Evolutionary conservation across 2,888 invertebrate genomes (phyloP).

Genomic region (Actias luna): DNA sequence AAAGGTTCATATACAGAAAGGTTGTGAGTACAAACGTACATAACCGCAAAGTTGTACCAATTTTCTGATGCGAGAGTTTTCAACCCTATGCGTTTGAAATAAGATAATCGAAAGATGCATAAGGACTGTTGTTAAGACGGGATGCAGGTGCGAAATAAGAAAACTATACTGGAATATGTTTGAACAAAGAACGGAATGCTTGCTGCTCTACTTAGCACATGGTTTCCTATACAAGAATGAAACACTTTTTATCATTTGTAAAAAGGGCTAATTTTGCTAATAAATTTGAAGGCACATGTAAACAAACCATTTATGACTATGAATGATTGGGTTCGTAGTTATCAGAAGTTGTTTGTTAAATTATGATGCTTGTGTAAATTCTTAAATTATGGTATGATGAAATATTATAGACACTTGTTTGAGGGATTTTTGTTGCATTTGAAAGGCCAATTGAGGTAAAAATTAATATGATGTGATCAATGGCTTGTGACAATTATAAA

Average conservation of each 20-base stretch:
- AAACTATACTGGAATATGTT: conserved; percentile 37
- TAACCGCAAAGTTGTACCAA: conserved; percentile 3
- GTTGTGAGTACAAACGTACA: conserved; percentile 28
- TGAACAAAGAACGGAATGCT: conserved; percentile 41
- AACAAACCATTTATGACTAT: conserved; percentile 1
- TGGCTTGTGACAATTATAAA: no score
- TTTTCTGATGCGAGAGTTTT: neutral
- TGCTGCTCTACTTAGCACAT: conserved; percentile 42
- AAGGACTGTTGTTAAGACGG: neutral
- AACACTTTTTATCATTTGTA: conserved; percentile 17
- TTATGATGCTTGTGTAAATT: neutral
- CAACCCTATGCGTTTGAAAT: neutral
- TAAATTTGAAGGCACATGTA: conserved; percentile 5
- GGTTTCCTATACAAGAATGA: conserved; percentile 29
- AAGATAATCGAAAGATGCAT: neutral
- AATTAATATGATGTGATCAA: neutral
- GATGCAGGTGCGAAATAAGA: conserved; percentile 49
- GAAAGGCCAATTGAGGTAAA: neutral
- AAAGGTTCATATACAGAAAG: conserved; percentile 35
- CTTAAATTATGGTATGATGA: neutral
- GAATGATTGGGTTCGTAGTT: neutral
- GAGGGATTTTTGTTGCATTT: neutral
- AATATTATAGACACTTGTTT: neutral
- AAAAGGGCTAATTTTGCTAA: neutral
- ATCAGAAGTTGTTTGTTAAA: neutral